Percentiles rank a stretch among this genome's conserved stretches.
Conservation (phyloP, 2,888 invertebrate species). For the Isoperla grammatica region DNA sequence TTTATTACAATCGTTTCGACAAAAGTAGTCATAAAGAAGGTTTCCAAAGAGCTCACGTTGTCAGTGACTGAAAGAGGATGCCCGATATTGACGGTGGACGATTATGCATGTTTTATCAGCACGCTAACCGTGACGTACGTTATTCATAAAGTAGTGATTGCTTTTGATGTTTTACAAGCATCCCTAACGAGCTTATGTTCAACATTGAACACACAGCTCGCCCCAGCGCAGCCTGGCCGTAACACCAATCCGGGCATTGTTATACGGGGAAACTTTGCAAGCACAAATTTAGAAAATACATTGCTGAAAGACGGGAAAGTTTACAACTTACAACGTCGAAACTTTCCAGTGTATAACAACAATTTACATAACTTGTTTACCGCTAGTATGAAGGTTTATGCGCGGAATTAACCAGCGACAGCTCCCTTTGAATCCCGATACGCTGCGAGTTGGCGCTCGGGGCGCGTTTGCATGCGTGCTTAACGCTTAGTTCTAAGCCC, state of each 20-base stretch:
- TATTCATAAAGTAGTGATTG: no score
- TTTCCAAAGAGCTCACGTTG: no score
- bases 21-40: no score
- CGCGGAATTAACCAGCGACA: not conserved
- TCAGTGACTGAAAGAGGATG: no score
- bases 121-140: no score
- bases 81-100: no score
- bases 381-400: not conserved
- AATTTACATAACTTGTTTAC: conserved; percentile 19
- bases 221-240: no score
- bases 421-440: conserved; percentile 9
- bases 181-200: no score
- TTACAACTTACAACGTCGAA: conserved; percentile 4
- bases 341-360: conserved; percentile 8
- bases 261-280: not conserved
- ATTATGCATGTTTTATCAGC: no score
- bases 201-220: no score
- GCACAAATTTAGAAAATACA: not conserved
- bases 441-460: not conserved
- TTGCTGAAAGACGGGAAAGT: not conserved
- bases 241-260: conserved; percentile 1
- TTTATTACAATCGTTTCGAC: no score
- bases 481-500: not conserved
- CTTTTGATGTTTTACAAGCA: no score
- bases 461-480: not conserved